Evolutionary conservation across 2,888 invertebrate species (phyloP).

Genomic region (Stenichneumon culpator): DNA sequence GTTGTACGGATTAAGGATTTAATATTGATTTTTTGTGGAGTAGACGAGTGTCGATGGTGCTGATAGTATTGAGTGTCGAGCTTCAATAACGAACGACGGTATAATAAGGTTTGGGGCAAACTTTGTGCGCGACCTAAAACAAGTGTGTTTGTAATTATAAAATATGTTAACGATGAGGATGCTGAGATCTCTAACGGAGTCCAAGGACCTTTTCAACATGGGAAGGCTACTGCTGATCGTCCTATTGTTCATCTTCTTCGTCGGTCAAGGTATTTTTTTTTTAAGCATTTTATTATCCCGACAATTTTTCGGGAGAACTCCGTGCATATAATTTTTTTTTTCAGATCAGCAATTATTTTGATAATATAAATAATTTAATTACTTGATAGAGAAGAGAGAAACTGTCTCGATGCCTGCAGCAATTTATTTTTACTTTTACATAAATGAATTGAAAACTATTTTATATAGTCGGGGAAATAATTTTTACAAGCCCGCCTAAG

Average conservation of each 20-base stretch:
- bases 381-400: no score
- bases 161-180: constrained; percentile 44
- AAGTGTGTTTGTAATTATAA: constrained; percentile 29
- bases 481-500: no score
- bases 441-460: no score
- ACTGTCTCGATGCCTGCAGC: no score
- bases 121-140: constrained; percentile 28
- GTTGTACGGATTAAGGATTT: not conserved
- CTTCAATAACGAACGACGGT: not conserved
- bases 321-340: no score
- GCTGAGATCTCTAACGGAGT: constrained; percentile 29
- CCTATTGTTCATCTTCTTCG: constrained; percentile 34
- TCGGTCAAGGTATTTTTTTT: constrained; percentile 50
- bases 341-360: no score
- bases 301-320: no score
- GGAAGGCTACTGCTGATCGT: constrained; percentile 56
- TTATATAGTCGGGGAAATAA: no score
- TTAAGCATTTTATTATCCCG: not conserved
- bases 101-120: not conserved
- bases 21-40: not conserved
- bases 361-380: no score
- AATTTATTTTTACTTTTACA: no score
- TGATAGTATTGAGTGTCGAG: not conserved
- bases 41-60: not conserved
- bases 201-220: constrained; percentile 56